Percentiles rank a stretch among this genome's conserved stretches.
Evolutionary conservation across 2,797 vertebrate genomes (phyloP).

Genomic region (Pangasius krempfi): DNA sequence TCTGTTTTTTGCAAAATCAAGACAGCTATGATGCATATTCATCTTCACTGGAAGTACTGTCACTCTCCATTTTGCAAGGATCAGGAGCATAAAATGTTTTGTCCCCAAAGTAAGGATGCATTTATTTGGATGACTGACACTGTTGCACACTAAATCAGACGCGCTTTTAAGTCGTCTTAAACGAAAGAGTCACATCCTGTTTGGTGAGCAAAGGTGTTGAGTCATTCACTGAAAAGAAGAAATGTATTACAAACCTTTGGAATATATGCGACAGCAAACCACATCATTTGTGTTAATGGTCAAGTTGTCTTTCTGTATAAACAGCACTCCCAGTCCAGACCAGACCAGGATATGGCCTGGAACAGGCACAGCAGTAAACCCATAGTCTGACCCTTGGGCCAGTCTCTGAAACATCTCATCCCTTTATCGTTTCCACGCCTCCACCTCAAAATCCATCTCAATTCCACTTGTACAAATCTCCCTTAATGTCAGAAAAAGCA

Average conservation of each 20-base stretch:
- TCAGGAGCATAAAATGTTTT: not conserved
- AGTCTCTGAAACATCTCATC: conserved; percentile 28
- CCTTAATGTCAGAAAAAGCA: conserved; percentile 21
- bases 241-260: not conserved
- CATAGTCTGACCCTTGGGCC: conserved; percentile 24
- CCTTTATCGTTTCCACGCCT: conserved; percentile 11
- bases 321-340: not conserved
- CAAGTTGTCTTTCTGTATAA: conserved; percentile 6
- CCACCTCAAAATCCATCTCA: not conserved
- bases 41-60: not conserved
- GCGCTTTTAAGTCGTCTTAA: not conserved
- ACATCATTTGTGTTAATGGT: conserved; percentile 11
- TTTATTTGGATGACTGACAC: not conserved
- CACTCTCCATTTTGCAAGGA: not conserved
- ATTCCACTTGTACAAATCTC: not conserved
- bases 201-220: not conserved
- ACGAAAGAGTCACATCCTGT: not conserved
- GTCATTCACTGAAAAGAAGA: not conserved
- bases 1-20: not conserved
- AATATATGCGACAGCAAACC: conserved; percentile 2
- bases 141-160: not conserved
- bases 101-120: not conserved
- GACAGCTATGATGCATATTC: not conserved
- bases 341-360: conserved; percentile 34
- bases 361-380: conserved; percentile 44